Evolutionary conservation across 2,888 invertebrate genomes (phyloP).

Genomic region (Rhabditoides inermis): DNA sequence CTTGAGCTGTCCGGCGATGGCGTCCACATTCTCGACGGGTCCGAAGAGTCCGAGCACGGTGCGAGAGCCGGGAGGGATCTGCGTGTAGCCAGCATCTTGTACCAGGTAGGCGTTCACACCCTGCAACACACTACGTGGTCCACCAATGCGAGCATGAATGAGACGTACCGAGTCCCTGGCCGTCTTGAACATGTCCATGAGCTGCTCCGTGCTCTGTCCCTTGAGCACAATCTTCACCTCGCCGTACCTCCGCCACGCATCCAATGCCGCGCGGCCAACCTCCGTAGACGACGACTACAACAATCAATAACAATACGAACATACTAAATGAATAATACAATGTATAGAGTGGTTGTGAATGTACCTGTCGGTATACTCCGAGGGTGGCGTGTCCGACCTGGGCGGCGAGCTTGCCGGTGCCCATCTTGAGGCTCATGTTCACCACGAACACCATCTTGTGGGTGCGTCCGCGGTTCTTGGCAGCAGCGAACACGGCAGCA

Average conservation of each 20-base stretch:
- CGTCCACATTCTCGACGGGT: slow-evolving; percentile 53
- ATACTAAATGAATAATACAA: neutral
- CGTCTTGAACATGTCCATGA: slow-evolving; percentile 55
- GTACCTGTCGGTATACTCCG: slow-evolving; percentile 58
- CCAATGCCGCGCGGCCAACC: slow-evolving; percentile 17
- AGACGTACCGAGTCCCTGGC: slow-evolving; percentile 47
- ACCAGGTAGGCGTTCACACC: slow-evolving; percentile 56
- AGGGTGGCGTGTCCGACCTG: slow-evolving; percentile 62
- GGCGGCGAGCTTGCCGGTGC: slow-evolving; percentile 62
- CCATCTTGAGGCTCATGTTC: slow-evolving; percentile 62
- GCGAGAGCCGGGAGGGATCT: slow-evolving; percentile 56
- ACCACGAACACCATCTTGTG: slow-evolving; percentile 66
- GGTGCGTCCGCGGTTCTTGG: too few species aligned
- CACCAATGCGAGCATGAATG: neutral
- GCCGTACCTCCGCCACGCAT: slow-evolving; percentile 24
- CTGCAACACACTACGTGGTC: slow-evolving; percentile 13
- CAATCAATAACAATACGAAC: too few species aligned
- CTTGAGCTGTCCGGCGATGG: slow-evolving; percentile 55
- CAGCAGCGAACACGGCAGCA: too few species aligned
- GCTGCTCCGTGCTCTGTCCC: slow-evolving; percentile 55
- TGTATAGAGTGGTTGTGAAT: slow-evolving; percentile 13
- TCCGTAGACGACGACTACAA: too few species aligned
- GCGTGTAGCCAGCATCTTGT: slow-evolving; percentile 59
- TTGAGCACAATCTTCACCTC: slow-evolving; percentile 45
- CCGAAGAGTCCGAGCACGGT: slow-evolving; percentile 57